Base-by-base conservation (phyloP, 2,113 vertebrate species). In the Hippopotamus amphibius region DNA sequence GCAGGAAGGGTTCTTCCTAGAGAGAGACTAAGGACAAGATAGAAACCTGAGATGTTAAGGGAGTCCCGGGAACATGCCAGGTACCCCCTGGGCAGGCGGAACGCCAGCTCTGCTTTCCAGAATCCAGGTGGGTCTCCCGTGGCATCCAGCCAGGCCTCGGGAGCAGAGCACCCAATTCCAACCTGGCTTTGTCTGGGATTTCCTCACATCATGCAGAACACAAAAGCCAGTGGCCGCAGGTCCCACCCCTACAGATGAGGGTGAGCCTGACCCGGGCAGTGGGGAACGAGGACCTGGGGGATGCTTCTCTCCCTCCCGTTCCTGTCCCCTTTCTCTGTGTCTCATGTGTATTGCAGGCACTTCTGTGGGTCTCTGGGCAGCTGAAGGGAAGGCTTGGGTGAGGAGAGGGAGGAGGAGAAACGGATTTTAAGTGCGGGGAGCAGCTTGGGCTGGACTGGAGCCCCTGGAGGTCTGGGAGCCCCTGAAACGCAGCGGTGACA, bases 31-130 rank as follows among this genome's bases (percentile, higher is more conserved):
- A 69, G 19, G 50, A 37, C 33, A 87, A 61, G 74, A 84, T 13
- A 46, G 89, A 65, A 72, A 43, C 93, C 69, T 93, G 91, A 96
- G 93, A 61, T 55, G 2, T 17, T 19, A 37, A 55, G 57, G 71
- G 63, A 41, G 12, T 5, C 65, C 48, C 37, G 50, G 43, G 24
- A 86, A 55, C 5, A 30, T 1, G 15, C 59, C 4, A 2, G 76
- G 91, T 15, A 6, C 37, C 55, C 30, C 37, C 13, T 0, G 41
- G n/a, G 81, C 41, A 19, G 43, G 43, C 7, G 0, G 68, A 57
- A 41, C 33, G 46, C 15, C 37, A 79, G 13, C 53, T 65, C 26
- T 6, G 0, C 72, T 59, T 48, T 21, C 63, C 16, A 72, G 2
- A 24, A 30, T 6, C 16, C 37, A 4, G 12, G 30, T 19, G 55